phyloP scores from a whole-genome alignment of 2,888 invertebrate genomes.

The Anodontia alba region DNA sequence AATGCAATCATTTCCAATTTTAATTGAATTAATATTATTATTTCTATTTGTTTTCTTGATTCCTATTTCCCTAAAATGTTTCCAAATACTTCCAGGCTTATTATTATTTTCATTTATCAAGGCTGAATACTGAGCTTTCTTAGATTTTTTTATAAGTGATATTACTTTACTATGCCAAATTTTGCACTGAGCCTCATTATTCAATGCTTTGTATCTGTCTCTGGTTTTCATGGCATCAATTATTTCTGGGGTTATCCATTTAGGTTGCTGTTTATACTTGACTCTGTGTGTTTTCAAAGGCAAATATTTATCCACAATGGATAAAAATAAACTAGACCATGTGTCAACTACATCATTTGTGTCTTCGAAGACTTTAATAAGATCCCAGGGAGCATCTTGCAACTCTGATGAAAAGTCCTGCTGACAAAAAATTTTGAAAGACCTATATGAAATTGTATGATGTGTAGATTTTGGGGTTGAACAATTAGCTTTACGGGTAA shows the following conservation, averaged over 20 bases:
- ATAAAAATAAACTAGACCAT: conserved; percentile 4
- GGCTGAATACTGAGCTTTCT: no score
- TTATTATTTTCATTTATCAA: no score
- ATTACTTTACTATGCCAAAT: no score
- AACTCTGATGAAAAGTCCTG: not conserved
- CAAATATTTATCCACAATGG: not conserved
- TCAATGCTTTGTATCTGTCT: no score
- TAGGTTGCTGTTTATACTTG: not conserved
- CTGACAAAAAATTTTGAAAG: conserved; percentile 10
- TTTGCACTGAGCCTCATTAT: no score
- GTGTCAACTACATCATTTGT: not conserved
- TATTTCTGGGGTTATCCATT: not conserved
- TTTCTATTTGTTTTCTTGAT: no score
- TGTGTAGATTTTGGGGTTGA: not conserved
- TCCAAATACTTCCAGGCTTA: no score
- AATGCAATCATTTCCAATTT: no score
- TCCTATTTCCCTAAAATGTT: no score
- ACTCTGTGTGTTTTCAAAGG: conserved; percentile 12
- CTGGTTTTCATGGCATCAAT: no score
- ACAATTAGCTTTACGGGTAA: not conserved
- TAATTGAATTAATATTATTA: no score
- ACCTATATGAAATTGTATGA: not conserved
- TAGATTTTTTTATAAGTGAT: no score
- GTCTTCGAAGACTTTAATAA: conserved; percentile 4
- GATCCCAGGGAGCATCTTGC: not conserved